Conservation (phyloP, 2,113 vertebrate species). For the Suncus etruscus region DNA sequence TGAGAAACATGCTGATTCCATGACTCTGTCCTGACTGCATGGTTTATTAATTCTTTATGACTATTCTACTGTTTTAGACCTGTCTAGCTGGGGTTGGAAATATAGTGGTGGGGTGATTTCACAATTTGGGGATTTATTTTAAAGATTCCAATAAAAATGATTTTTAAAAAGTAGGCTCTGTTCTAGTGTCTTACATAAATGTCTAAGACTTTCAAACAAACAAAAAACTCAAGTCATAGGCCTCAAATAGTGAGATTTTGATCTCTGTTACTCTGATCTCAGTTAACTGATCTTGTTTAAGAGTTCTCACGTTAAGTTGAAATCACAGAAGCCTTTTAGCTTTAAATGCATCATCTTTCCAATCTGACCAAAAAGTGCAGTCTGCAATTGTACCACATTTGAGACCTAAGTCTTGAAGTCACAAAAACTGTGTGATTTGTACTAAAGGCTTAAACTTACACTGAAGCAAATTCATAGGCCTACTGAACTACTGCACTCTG, state of each 20-base stretch:
- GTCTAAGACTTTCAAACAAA: neutral
- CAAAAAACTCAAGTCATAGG: neutral
- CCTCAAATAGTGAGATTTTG: neutral
- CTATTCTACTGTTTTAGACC: too few relatives aligned
- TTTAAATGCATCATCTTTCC: neutral
- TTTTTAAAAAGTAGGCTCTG: neutral
- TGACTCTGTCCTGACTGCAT: too few relatives aligned
- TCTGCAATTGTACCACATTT: neutral
- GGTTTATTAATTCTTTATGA: too few relatives aligned
- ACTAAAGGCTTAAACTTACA: neutral
- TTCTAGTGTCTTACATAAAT: slow-evolving; percentile 13
- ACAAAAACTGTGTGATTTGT: neutral
- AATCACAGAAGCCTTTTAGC: neutral
- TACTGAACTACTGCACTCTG: too few relatives aligned
- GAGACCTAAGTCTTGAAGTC: neutral
- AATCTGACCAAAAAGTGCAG: neutral
- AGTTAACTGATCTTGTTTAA: neutral
- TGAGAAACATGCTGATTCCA: too few relatives aligned
- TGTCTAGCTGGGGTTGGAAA: too few relatives aligned
- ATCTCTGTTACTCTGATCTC: neutral
- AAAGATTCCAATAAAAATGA: too few relatives aligned
- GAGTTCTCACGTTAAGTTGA: neutral
- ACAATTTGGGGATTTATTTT: too few relatives aligned
- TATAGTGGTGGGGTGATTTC: too few relatives aligned
- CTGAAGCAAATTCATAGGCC: neutral